Evolutionary conservation across 2,797 vertebrate genomes (phyloP).

Genomic region (Diplodus sargus): DNA sequence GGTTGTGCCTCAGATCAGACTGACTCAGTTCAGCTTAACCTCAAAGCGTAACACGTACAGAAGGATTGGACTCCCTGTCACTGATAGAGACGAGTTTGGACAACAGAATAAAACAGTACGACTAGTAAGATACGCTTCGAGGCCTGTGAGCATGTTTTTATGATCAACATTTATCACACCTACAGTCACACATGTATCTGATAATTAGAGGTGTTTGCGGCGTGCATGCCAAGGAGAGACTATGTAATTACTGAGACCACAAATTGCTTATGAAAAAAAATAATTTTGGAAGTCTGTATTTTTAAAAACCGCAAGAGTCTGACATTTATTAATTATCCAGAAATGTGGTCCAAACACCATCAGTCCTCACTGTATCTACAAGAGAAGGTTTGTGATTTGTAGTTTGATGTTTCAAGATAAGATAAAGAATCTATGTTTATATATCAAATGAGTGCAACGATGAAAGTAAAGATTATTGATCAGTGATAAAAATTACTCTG

Average conservation of each 20-base stretch:
- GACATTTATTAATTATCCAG: background rate
- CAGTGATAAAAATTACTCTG: too few species aligned
- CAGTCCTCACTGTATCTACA: background rate
- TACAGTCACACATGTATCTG: background rate
- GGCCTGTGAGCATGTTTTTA: background rate
- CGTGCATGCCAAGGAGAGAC: slow-evolving; percentile 15
- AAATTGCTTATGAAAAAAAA: slow-evolving; percentile 26
- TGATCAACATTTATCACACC: background rate
- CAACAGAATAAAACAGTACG: background rate
- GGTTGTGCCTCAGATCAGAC: slow-evolving; percentile 59
- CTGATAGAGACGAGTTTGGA: background rate
- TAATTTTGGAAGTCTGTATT: background rate
- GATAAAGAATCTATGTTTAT: background rate
- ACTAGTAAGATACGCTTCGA: background rate
- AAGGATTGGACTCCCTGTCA: slow-evolving; percentile 1
- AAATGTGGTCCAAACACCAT: background rate
- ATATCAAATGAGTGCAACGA: background rate
- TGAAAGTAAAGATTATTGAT: background rate
- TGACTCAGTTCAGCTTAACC: slow-evolving; percentile 41
- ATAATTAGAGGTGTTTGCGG: slow-evolving; percentile 32
- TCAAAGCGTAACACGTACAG: slow-evolving; percentile 23
- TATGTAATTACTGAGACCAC: slow-evolving; percentile 27
- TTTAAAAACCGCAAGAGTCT: background rate
- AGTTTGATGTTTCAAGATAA: background rate
- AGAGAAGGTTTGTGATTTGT: background rate